These are phyloP conservation scores for Patiria miniata DNA, from an alignment of 35 echinoderm and acorn worm species.

Conservation along the genomic window DNA sequence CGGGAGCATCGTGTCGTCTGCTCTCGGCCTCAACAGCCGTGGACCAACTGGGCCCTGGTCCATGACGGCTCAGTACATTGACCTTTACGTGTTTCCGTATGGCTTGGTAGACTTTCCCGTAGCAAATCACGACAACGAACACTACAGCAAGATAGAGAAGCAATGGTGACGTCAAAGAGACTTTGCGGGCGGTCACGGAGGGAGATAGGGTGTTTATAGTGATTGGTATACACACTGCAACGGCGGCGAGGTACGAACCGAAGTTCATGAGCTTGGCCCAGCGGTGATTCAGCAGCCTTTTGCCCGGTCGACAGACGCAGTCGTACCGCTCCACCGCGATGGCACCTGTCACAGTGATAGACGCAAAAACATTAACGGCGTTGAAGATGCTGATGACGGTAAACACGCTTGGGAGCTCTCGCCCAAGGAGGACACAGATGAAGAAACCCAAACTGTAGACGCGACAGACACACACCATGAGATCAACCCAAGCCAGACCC, in stretches of 20 bases:
- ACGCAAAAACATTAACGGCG: neutral
- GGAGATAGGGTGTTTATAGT: neutral
- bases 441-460: neutral
- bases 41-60: neutral
- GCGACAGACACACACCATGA: neutral
- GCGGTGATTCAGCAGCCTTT: neutral
- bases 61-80: neutral
- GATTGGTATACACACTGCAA: neutral
- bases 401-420: neutral
- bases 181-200: neutral
- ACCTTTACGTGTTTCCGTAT: slow-evolving; percentile 19
- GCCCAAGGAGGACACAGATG: neutral
- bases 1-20: neutral
- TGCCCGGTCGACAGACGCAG: slow-evolving; percentile 22
- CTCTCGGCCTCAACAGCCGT: neutral
- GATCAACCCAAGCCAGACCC: neutral
- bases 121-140: neutral
- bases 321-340: slow-evolving; percentile 30
- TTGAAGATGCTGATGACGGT: neutral
- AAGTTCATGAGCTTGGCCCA: neutral
- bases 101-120: slow-evolving; percentile 3
- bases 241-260: neutral
- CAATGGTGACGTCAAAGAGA: neutral
- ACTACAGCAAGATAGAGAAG: too few relatives aligned
- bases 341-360: neutral